These are phyloP conservation scores for Callimorpha dominula DNA, from an alignment of 2,888 invertebrate species.

Conservation along the genomic window DNA sequence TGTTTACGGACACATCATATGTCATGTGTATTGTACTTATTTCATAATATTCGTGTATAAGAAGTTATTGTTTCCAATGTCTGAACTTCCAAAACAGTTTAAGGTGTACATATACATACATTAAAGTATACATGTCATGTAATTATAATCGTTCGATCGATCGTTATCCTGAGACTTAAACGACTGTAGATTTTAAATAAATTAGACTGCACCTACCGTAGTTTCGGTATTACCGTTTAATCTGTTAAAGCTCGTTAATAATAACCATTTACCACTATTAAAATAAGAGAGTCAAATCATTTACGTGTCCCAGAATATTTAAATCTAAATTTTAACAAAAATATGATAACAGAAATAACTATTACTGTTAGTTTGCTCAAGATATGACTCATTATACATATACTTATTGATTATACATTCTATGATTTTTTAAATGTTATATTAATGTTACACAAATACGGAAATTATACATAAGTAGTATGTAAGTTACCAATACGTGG, in stretches of 20 bases:
- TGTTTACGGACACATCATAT: constrained; percentile 60
- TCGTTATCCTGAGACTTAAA: not conserved
- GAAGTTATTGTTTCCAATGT: constrained; percentile 30
- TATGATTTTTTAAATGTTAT: constrained; percentile 40
- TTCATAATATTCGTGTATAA: constrained; percentile 46
- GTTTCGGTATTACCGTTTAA: not conserved
- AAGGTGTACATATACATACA: not conserved
- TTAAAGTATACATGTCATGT: constrained; percentile 11
- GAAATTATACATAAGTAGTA: constrained; percentile 19
- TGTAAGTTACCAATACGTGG: constrained; percentile 42
- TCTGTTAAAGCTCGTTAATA: not conserved
- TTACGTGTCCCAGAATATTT: too few relatives aligned
- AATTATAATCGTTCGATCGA: too few relatives aligned
- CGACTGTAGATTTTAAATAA: constrained; percentile 8
- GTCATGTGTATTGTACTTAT: constrained; percentile 44
- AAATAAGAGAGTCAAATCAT: not conserved
- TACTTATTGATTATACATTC: constrained; percentile 31
- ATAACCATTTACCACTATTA: too few relatives aligned
- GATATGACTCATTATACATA: constrained; percentile 29
- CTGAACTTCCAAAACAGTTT: constrained; percentile 24
- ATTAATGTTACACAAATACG: constrained; percentile 25
- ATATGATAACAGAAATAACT: constrained; percentile 9
- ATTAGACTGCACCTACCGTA: not conserved
- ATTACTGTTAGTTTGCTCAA: constrained; percentile 51
- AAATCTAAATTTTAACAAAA: too few relatives aligned